Evolutionary conservation across 2,888 invertebrate genomes (phyloP).

Genomic region (Chloromyia formosa): DNA sequence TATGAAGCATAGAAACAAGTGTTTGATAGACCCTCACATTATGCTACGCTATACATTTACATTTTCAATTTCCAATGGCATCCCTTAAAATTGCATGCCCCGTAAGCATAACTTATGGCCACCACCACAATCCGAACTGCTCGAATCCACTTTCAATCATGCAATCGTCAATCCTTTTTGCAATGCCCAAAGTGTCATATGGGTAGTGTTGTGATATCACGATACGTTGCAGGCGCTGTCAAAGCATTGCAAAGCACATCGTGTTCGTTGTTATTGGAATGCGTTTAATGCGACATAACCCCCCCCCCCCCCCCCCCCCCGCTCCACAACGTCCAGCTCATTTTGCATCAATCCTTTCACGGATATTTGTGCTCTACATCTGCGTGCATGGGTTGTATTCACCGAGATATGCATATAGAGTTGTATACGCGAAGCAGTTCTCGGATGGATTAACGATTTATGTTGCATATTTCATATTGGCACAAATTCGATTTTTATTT

Average conservation of each 20-base stretch:
- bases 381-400: neutral
- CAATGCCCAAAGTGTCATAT: neutral
- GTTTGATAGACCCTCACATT: too few relatives aligned
- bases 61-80: too few relatives aligned
- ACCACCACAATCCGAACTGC: too few relatives aligned
- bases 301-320: neutral
- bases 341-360: neutral
- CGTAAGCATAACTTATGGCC: too few relatives aligned
- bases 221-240: neutral
- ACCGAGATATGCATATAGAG: too few relatives aligned
- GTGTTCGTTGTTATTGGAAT: too few relatives aligned
- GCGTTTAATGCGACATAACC: too few relatives aligned
- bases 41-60: too few relatives aligned
- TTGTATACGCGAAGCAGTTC: constrained; percentile 44
- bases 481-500: constrained; percentile 53
- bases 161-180: constrained; percentile 27
- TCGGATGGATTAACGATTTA: constrained; percentile 52
- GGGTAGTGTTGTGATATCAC: neutral
- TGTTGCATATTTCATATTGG: constrained; percentile 52
- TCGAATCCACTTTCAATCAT: constrained; percentile 23
- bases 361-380: too few relatives aligned
- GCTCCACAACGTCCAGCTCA: neutral
- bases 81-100: too few relatives aligned
- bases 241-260: neutral
- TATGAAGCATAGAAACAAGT: too few relatives aligned